Evolutionary conservation across 1,140 invertebrate genomes (phyloP).

Genomic region (Sinonovacula constricta): DNA sequence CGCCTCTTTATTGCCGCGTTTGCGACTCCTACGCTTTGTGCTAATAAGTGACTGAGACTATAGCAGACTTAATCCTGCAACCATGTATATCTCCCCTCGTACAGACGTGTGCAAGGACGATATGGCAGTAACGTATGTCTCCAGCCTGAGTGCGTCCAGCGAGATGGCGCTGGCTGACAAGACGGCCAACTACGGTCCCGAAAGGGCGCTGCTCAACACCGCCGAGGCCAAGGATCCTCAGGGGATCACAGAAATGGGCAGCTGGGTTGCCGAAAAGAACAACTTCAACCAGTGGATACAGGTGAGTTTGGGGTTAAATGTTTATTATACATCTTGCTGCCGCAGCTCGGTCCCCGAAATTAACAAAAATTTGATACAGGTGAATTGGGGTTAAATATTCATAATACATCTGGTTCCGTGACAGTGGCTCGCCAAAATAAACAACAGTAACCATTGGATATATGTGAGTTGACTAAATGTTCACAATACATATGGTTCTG

Average conservation of each 20-base stretch:
- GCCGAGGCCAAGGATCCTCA: constrained; percentile 52
- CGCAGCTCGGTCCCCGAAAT: background rate
- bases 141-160: constrained; percentile 11
- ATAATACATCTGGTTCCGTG: too few relatives aligned
- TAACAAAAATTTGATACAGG: background rate
- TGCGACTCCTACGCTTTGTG: too few relatives aligned
- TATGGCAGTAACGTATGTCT: background rate
- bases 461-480: too few relatives aligned
- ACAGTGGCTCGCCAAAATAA: too few relatives aligned
- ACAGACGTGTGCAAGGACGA: constrained; percentile 40
- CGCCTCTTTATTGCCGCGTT: too few relatives aligned
- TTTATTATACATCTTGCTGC: constrained; percentile 6
- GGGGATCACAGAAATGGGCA: constrained; percentile 59
- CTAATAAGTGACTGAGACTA: too few relatives aligned
- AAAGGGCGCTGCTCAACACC: constrained; percentile 48
- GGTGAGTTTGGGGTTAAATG: constrained; percentile 27
- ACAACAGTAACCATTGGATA: too few relatives aligned
- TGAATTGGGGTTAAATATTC: background rate
- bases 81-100: too few relatives aligned
- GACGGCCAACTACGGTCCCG: constrained; percentile 49
- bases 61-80: too few relatives aligned
- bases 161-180: constrained; percentile 11
- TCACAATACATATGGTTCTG: too few relatives aligned
- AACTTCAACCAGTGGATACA: constrained; percentile 62
- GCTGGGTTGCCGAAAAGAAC: constrained; percentile 56